Evolutionary conservation across 1,140 invertebrate species (phyloP), one percentile per base, ranked within the genome.

Genomic region (Proales similis): DNA sequence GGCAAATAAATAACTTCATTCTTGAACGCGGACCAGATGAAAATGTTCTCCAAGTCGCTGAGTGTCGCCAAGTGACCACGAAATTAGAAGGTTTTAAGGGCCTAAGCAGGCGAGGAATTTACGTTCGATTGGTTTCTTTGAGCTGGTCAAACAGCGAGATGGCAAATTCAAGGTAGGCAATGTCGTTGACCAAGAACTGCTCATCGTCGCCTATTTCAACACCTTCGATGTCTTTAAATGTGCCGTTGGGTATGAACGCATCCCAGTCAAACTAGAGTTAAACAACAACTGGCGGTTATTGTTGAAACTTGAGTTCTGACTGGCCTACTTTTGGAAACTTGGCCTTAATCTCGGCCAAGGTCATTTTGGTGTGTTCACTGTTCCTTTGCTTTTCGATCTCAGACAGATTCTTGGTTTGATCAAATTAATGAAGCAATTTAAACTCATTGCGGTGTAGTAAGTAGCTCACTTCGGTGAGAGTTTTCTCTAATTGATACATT

Each of bases 1-100:
- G 51, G 51, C 14, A 57, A 57, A 12, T 19, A 57, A 0, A 7
- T 39, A 0, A 57, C 36, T 57, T 57, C 51, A 57, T 24, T 57
- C 45, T 57, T 57, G 12, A 57, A 42, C 19, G 51, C 36, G 4
- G 51, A 57, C 51, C 51, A 57, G 19, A 57, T 27, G n/a, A 57
- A 42, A 27, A 57, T 17, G 32, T 57, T 57, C 32, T 57, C 51
- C 36, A 57, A 57, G 20, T 57, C 51, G 24, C 36, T 57, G 22
- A 14, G 2, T 20, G 38, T 11, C 2, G 4, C 36, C 3, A 30
- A 7, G 6, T 47, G 12, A n/a, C 14, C 30, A 27, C 11, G 26
- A 48, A 48, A 27, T 17, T n/a, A n/a, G n/a, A n/a, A n/a, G n/a
- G n/a, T n/a, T n/a, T n/a, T n/a, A 48, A 48, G 36, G 22, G 4